These are phyloP conservation scores for Drosophila macrothrix DNA, from an alignment of 2,888 invertebrate species.

Conservation along the genomic window DNA sequence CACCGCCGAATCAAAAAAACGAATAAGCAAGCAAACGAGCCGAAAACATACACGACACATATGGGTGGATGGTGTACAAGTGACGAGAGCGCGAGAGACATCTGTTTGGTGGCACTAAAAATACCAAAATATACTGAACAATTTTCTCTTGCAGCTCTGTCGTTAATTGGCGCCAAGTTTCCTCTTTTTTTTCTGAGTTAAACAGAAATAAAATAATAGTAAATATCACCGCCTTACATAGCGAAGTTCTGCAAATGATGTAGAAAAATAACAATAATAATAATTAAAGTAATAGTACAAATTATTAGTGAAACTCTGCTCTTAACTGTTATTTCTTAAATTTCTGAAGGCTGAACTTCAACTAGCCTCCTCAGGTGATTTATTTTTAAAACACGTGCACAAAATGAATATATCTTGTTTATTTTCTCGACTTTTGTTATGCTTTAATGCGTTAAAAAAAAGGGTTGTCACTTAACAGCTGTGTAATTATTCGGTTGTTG, in stretches of 20 bases:
- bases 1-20: slow-evolving; percentile 37
- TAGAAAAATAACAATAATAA: neutral
- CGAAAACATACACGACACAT: slow-evolving; percentile 11
- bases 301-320: neutral
- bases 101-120: slow-evolving; percentile 25
- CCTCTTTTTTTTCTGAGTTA: neutral
- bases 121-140: slow-evolving; percentile 31
- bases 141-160: neutral
- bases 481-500: neutral
- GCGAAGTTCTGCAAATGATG: neutral
- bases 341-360: neutral
- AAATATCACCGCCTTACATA: neutral
- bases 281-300: neutral
- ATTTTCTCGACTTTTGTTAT: neutral
- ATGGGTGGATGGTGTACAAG: slow-evolving; percentile 25
- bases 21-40: slow-evolving; percentile 26
- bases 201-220: neutral
- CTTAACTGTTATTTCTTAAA: neutral
- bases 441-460: neutral
- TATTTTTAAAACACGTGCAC: neutral
- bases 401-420: neutral
- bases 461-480: neutral
- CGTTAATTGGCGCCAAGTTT: slow-evolving; percentile 19
- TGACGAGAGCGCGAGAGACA: slow-evolving; percentile 30
- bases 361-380: neutral